phyloP scores from a whole-genome alignment of 1,140 invertebrate species.

The Hyposmocoma kahamanoa region DNA sequence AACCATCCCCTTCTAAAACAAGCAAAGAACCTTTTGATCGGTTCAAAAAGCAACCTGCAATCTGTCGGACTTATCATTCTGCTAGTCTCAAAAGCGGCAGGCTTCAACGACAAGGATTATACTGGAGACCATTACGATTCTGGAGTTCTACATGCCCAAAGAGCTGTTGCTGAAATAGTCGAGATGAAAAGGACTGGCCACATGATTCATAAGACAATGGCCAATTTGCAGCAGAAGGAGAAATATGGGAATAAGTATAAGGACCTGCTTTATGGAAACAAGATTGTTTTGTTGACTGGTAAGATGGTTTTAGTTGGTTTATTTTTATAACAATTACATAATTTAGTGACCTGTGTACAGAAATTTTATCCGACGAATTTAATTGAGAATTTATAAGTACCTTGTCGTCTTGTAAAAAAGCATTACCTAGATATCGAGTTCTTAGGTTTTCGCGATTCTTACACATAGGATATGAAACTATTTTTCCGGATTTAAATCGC shows the following conservation, averaged over 20 bases:
- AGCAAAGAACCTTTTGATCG: slow-evolving; percentile 78
- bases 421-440: too few species aligned
- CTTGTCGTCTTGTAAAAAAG: too few species aligned
- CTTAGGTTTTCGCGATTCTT: too few species aligned
- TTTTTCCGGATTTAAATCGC: too few species aligned
- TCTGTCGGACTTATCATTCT: slow-evolving; percentile 90
- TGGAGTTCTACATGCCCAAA: slow-evolving; percentile 43
- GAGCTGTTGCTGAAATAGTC: slow-evolving; percentile 83
- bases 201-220: slow-evolving; percentile 91
- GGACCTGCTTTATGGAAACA: slow-evolving; percentile 84
- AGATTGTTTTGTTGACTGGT: slow-evolving; percentile 90
- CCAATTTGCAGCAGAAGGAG: slow-evolving; percentile 78
- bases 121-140: slow-evolving; percentile 38
- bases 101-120: neutral
- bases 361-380: too few species aligned
- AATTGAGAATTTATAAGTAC: too few species aligned
- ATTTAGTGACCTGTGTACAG: too few species aligned
- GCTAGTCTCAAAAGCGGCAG: slow-evolving; percentile 86
- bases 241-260: slow-evolving; percentile 44
- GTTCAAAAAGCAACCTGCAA: slow-evolving; percentile 83
- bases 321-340: too few species aligned
- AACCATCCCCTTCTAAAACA: slow-evolving; percentile 94
- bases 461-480: too few species aligned
- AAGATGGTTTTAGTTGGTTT: too few species aligned
- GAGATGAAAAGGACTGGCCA: slow-evolving; percentile 97